A percentile compares a stretch with the other conserved stretches of the same genome.
phyloP scores from a whole-genome alignment of 2,797 vertebrate genomes.

The Harpagifer antarcticus region DNA sequence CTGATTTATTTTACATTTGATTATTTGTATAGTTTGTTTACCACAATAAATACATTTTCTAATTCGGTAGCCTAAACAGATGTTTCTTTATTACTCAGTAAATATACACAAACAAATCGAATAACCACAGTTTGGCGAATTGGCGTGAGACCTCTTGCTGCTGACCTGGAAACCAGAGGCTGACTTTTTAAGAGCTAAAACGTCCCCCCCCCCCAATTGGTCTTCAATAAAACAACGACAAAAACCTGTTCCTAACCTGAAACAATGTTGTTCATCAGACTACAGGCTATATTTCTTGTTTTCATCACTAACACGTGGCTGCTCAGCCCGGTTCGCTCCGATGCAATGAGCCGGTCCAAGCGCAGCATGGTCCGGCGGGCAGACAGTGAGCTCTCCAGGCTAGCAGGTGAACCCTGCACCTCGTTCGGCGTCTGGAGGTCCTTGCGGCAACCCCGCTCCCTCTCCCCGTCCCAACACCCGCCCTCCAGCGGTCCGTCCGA shows the following conservation, averaged over 20 bases:
- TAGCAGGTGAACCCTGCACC: constrained; percentile 85
- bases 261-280: constrained; percentile 81
- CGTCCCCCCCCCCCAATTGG: background rate
- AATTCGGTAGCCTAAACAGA: background rate
- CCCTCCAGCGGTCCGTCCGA: constrained; percentile 83
- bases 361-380: constrained; percentile 76
- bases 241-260: background rate
- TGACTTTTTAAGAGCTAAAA: background rate
- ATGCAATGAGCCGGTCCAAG: constrained; percentile 74
- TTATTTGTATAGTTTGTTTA: constrained; percentile 10
- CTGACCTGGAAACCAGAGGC: constrained; percentile 21
- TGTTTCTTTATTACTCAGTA: constrained; percentile 15
- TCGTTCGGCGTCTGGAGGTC: constrained; percentile 79
- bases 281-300: constrained; percentile 82
- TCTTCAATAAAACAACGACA: no score
- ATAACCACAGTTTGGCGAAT: constrained; percentile 26
- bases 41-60: background rate
- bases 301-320: constrained; percentile 82
- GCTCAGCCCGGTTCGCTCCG: constrained; percentile 73
- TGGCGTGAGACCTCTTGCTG: constrained; percentile 38
- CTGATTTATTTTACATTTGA: constrained; percentile 34
- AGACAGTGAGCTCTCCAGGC: constrained; percentile 68
- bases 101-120: constrained; percentile 24
- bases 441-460: constrained; percentile 73
- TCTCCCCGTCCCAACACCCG: constrained; percentile 78